Conservation (phyloP, 2,113 vertebrate species). For the Nothoprocta perdicaria region DNA sequence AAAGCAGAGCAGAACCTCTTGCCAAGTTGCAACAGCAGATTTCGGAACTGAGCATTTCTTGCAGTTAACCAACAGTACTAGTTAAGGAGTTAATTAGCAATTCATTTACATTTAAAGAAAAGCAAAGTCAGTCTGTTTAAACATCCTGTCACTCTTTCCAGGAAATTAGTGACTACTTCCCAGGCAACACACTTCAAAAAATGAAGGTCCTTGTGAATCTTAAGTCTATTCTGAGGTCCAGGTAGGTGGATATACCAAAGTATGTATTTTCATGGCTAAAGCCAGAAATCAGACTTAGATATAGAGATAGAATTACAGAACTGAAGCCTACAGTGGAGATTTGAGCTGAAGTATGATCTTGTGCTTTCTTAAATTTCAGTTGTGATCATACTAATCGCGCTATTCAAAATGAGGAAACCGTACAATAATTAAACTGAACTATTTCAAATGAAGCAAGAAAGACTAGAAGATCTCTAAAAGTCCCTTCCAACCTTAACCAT, state of each 20-base stretch:
- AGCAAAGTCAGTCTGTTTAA: neutral
- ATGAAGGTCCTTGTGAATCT: neutral
- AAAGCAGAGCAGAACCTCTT: constrained; percentile 1
- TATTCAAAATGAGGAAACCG: neutral
- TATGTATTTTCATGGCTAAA: neutral
- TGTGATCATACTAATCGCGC: neutral
- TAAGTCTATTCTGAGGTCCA: neutral
- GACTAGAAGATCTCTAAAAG: too few relatives aligned
- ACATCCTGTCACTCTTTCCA: neutral
- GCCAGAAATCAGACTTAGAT: neutral
- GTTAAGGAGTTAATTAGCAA: constrained; percentile 2
- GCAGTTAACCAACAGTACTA: neutral
- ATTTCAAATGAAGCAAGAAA: neutral
- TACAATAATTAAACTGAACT: neutral
- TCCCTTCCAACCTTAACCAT: too few relatives aligned
- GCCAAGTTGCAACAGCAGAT: neutral
- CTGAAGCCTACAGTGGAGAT: neutral
- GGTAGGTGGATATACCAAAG: neutral
- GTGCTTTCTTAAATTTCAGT: neutral
- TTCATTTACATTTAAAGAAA: constrained; percentile 34
- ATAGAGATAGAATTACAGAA: neutral
- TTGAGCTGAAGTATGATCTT: neutral
- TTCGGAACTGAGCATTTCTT: constrained; percentile 15
- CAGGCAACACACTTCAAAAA: neutral
- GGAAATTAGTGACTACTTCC: neutral